A percentile compares a stretch with the other conserved stretches of the same genome.
These are phyloP conservation scores for Heteropelma amictum DNA, from an alignment of 2,888 invertebrate genomes.

Conservation along the genomic window DNA sequence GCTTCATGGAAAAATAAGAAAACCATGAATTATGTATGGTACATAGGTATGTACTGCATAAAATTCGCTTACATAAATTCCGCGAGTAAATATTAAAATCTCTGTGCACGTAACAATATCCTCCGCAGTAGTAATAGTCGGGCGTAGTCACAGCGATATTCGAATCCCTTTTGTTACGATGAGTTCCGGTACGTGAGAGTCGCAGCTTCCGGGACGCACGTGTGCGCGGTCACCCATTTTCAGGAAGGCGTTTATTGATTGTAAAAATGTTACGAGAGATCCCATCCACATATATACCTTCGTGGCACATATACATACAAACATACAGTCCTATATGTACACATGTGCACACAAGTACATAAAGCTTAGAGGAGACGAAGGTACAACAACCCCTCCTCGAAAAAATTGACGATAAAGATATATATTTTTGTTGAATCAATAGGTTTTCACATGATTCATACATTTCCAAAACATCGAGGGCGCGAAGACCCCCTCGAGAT, in stretches of 20 bases:
- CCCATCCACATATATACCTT: conserved; percentile 6
- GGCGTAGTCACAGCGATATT: conserved; percentile 46
- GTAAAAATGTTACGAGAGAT: conserved; percentile 62
- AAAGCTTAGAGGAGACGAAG: too few species aligned
- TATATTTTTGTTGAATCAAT: too few species aligned
- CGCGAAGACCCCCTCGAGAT: too few species aligned
- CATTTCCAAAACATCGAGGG: too few species aligned
- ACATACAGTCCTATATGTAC: not conserved
- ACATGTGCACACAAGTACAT: not conserved
- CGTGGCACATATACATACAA: not conserved
- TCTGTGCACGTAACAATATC: conserved; percentile 29
- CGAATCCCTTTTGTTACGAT: conserved; percentile 54
- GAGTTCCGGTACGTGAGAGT: conserved; percentile 55
- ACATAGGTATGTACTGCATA: conserved; percentile 37
- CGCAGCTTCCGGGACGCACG: conserved; percentile 56
- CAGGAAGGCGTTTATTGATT: conserved; percentile 64
- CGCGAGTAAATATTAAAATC: conserved; percentile 36
- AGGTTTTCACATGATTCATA: too few species aligned
- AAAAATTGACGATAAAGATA: too few species aligned
- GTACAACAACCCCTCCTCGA: too few species aligned
- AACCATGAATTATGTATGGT: not conserved
- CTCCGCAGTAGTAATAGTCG: conserved; percentile 6
- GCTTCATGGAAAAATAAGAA: too few species aligned
- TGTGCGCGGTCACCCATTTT: conserved; percentile 38
- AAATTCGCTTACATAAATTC: not conserved